Conservation (phyloP, 1,140 invertebrate species). For the Augochlora pura region DNA sequence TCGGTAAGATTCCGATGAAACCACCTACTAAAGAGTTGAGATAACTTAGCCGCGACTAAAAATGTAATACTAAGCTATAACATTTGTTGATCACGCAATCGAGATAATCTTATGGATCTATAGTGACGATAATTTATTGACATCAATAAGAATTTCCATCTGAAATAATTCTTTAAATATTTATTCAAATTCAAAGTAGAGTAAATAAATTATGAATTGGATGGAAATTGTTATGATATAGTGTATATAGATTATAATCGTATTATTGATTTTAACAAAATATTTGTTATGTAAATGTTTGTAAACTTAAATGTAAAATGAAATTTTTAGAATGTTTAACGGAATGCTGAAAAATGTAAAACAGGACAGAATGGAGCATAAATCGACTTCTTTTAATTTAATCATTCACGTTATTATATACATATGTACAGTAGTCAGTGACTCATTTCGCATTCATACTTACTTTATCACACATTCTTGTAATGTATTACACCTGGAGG, state of each 20-base stretch:
- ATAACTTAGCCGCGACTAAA: constrained; percentile 46
- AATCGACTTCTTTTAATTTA: constrained; percentile 54
- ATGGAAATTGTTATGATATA: neutral
- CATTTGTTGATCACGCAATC: constrained; percentile 16
- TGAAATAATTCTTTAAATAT: no score
- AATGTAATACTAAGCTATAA: constrained; percentile 46
- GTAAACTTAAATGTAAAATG: constrained; percentile 2
- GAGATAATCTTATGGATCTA: neutral
- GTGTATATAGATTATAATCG: neutral
- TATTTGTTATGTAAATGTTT: neutral
- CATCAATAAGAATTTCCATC: no score
- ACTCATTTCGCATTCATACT: constrained; percentile 28
- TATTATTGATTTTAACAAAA: constrained; percentile 8
- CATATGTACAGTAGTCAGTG: constrained; percentile 58
- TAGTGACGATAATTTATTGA: constrained; percentile 22
- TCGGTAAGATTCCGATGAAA: constrained; percentile 72
- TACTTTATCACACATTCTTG: constrained; percentile 71
- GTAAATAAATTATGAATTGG: no score
- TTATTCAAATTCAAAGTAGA: no score
- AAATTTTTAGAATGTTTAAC: neutral
- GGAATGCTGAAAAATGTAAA: no score
- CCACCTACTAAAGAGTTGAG: constrained; percentile 74
- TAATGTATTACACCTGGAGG: constrained; percentile 72
- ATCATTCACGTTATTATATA: constrained; percentile 56
- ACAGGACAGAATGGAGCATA: neutral